Evolutionary conservation across 53 echinoderm and acorn worm genomes (phyloP).

Genomic region (Apostichopus leukothele): DNA sequence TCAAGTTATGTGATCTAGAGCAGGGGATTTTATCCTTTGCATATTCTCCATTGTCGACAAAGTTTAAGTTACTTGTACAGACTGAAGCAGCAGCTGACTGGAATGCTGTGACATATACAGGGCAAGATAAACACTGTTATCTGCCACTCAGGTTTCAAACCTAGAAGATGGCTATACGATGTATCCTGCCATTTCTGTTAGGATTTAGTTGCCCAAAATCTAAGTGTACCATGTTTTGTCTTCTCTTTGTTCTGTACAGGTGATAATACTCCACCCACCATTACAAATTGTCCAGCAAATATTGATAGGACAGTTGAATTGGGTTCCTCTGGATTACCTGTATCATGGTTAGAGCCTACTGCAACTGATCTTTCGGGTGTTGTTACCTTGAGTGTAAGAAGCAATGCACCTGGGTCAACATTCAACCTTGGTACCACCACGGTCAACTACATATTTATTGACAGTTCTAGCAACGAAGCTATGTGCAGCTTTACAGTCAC

Average conservation of each 20-base stretch:
- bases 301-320: constrained; percentile 48
- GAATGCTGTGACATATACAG: no score
- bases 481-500: constrained; percentile 18
- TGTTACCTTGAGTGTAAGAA: constrained; percentile 7
- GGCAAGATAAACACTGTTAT: no score
- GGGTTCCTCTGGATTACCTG: background rate
- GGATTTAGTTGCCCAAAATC: no score
- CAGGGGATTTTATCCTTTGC: no score
- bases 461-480: constrained; percentile 24
- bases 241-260: constrained; percentile 42
- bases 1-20: no score
- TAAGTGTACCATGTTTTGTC: background rate
- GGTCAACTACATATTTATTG: constrained; percentile 32
- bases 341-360: constrained; percentile 46
- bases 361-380: constrained; percentile 51
- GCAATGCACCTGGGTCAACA: constrained; percentile 34
- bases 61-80: no score
- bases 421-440: constrained; percentile 43
- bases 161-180: no score
- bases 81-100: no score
- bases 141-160: no score
- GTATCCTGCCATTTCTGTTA: no score
- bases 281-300: constrained; percentile 58
- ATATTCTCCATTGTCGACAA: no score
- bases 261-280: constrained; percentile 62